A percentile compares a stretch with the other conserved stretches of the same genome.
Conservation (phyloP, 2,888 invertebrate genomes). For the Eupeodes luniger region DNA sequence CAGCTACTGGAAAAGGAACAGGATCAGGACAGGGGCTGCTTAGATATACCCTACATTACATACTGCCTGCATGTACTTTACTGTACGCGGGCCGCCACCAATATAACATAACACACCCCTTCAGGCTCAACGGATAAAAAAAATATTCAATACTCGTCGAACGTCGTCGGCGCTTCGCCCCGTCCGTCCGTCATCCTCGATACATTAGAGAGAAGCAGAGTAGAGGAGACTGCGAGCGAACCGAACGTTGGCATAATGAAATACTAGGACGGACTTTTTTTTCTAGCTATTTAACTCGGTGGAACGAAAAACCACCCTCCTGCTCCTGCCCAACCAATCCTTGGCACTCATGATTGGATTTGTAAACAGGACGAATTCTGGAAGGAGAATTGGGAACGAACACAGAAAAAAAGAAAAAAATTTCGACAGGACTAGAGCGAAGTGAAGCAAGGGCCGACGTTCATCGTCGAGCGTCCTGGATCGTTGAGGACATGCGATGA, state of each 20-base stretch:
- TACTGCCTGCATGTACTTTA: not conserved
- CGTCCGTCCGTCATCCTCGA: not conserved
- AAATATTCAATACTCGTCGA: slow-evolving; percentile 66
- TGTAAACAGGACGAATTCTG: slow-evolving; percentile 71
- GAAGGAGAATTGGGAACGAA: slow-evolving; percentile 50
- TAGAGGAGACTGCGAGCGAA: slow-evolving; percentile 24
- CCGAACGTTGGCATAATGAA: slow-evolving; percentile 42
- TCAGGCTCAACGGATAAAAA: slow-evolving; percentile 24
- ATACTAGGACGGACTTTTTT: slow-evolving; percentile 45
- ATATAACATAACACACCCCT: slow-evolving; percentile 64
- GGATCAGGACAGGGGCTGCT: slow-evolving; percentile 60
- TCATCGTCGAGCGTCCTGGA: not conserved
- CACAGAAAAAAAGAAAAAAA: slow-evolving; percentile 46
- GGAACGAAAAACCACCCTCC: slow-evolving; percentile 69
- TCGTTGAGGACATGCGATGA: slow-evolving; percentile 54
- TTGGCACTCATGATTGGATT: slow-evolving; percentile 75
- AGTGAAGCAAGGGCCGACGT: too few species aligned
- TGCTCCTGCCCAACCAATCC: slow-evolving; percentile 72
- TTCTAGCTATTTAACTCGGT: slow-evolving; percentile 53
- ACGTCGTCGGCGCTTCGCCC: too few species aligned
- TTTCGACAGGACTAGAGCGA: slow-evolving; percentile 24
- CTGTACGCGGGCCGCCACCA: not conserved
- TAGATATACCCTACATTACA: slow-evolving; percentile 46
- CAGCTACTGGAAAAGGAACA: too few species aligned
- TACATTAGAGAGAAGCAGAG: slow-evolving; percentile 57